These are phyloP conservation scores for Sebastes vulpes DNA, from an alignment of 2,797 vertebrate species.

Conservation along the genomic window DNA sequence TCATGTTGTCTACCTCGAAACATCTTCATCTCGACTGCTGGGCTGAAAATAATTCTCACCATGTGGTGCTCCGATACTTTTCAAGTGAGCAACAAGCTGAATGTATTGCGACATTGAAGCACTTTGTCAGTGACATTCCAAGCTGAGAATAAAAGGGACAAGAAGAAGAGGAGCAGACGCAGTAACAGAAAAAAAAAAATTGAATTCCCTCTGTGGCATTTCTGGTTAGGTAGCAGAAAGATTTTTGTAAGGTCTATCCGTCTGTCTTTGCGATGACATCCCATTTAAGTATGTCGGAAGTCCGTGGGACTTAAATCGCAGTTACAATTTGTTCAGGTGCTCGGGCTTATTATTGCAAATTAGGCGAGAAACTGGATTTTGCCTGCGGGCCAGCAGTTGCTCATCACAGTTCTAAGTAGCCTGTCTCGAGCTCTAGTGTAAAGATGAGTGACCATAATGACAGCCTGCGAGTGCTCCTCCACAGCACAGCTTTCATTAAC, in stretches of 20 bases:
- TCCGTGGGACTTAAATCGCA: conserved; percentile 23
- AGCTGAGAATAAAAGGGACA: conserved; percentile 23
- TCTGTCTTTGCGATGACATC: conserved; percentile 19
- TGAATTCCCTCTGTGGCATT: conserved; percentile 8
- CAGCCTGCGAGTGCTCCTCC: conserved; percentile 44
- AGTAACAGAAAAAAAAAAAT: not conserved
- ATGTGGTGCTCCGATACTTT: not conserved
- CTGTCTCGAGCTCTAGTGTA: conserved; percentile 21
- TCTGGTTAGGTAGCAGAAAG: conserved; percentile 13
- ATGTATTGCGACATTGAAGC: conserved; percentile 1
- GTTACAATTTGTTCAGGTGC: conserved; percentile 47
- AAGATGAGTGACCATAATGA: conserved; percentile 65
- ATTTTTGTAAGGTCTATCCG: conserved; percentile 1
- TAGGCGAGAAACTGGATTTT: conserved; percentile 46
- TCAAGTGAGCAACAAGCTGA: conserved; percentile 19
- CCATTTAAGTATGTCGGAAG: conserved; percentile 6
- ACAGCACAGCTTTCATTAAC: conserved; percentile 56
- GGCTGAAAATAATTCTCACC: conserved; percentile 25
- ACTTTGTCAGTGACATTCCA: conserved; percentile 15
- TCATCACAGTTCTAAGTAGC: conserved; percentile 40
- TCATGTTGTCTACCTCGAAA: conserved; percentile 43
- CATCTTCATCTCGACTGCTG: conserved; percentile 28
- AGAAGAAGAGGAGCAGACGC: not conserved
- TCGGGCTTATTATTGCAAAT: conserved; percentile 56
- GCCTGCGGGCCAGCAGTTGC: conserved; percentile 41